These are phyloP conservation scores for Apis dorsata DNA, from an alignment of 1,140 invertebrate species.

Conservation along the genomic window DNA sequence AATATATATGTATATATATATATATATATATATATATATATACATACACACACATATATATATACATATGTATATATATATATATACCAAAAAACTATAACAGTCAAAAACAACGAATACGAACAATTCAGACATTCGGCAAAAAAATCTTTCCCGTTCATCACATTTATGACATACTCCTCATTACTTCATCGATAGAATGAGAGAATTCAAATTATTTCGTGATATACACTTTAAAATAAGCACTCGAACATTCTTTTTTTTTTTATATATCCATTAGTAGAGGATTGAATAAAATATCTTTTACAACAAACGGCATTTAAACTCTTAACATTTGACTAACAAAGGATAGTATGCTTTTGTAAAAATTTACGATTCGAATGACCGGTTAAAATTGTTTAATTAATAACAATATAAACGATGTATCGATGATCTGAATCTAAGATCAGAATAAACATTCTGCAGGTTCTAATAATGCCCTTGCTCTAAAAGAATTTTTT, in stretches of 20 bases:
- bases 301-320: background rate
- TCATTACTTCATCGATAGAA: background rate
- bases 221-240: background rate
- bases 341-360: background rate
- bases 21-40: too few species aligned
- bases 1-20: background rate
- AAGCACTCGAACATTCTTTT: background rate
- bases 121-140: conserved; percentile 17
- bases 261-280: background rate
- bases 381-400: background rate
- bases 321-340: background rate
- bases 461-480: conserved; percentile 19
- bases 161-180: background rate
- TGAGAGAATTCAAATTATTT: background rate
- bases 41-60: too few species aligned
- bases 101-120: conserved; percentile 28
- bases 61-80: background rate
- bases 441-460: background rate
- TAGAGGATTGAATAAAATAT: background rate
- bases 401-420: background rate
- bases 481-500: conserved; percentile 1
- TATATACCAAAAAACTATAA: conserved; percentile 16
- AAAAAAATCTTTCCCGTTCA: background rate
- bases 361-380: background rate
- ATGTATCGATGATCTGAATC: background rate